phyloP scores from a whole-genome alignment of 1,140 invertebrate genomes.

The Chlorops oryzae region DNA sequence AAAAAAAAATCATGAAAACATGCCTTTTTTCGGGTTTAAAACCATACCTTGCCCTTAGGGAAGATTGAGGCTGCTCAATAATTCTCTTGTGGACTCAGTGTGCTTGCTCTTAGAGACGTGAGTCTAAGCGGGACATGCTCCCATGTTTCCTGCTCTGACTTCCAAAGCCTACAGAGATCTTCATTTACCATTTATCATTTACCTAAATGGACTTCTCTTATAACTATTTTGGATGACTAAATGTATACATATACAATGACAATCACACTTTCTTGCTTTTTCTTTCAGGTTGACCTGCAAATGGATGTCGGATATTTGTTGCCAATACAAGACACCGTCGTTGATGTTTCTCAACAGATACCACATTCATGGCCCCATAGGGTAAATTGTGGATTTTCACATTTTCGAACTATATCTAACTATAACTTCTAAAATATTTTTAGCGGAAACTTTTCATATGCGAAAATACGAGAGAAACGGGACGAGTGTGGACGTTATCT shows the following conservation, averaged over 20 bases:
- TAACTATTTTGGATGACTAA: neutral
- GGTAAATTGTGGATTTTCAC: slow-evolving; percentile 51
- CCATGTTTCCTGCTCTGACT: too few relatives aligned
- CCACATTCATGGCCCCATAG: slow-evolving; percentile 84
- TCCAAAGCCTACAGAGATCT: too few relatives aligned
- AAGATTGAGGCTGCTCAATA: too few relatives aligned
- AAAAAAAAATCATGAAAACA: too few relatives aligned
- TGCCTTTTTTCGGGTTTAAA: too few relatives aligned
- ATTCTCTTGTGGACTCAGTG: too few relatives aligned
- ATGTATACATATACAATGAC: too few relatives aligned
- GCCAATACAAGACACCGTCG: slow-evolving; percentile 69
- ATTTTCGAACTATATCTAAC: slow-evolving; percentile 11
- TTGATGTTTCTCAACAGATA: slow-evolving; percentile 63
- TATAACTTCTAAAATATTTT: slow-evolving; percentile 20
- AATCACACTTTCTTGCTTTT: neutral
- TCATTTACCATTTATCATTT: neutral
- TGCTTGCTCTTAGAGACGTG: too few relatives aligned
- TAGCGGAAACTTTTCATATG: slow-evolving; percentile 74
- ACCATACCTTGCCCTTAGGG: too few relatives aligned
- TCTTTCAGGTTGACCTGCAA: slow-evolving; percentile 65
- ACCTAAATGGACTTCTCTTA: neutral
- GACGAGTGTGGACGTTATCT: slow-evolving; percentile 73
- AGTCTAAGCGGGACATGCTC: too few relatives aligned
- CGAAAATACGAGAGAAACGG: slow-evolving; percentile 71
- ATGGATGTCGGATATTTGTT: slow-evolving; percentile 86